phyloP scores from a whole-genome alignment of 2,113 vertebrate species.

The Kryptolebias marmoratus region DNA sequence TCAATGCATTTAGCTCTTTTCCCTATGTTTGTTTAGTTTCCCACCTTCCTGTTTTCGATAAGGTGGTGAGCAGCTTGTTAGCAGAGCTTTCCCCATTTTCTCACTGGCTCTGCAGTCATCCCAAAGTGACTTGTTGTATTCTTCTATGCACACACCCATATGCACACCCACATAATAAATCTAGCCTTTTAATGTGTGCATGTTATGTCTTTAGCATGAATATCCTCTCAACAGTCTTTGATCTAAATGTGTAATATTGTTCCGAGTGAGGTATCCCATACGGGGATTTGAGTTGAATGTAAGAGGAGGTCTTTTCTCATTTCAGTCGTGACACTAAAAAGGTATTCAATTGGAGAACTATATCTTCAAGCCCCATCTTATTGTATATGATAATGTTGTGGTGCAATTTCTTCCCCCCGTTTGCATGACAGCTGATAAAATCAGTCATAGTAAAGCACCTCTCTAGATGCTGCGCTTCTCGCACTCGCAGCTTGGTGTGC shows the following conservation, averaged over 20 bases:
- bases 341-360: constrained; percentile 65
- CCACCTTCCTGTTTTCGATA: constrained; percentile 56
- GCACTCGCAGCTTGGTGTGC: constrained; percentile 24
- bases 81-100: constrained; percentile 16
- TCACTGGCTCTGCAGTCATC: constrained; percentile 5
- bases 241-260: constrained; percentile 70
- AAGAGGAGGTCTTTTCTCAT: constrained; percentile 69
- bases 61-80: constrained; percentile 40
- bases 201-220: constrained; percentile 49
- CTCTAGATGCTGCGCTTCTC: constrained; percentile 42
- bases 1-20: constrained; percentile 51
- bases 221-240: constrained; percentile 46
- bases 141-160: constrained; percentile 1
- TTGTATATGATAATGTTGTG: constrained; percentile 77
- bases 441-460: constrained; percentile 69
- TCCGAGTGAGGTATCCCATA: constrained; percentile 52
- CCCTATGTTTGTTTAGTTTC: constrained; percentile 59
- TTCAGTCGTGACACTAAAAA: constrained; percentile 68
- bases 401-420: constrained; percentile 64
- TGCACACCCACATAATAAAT: constrained; percentile 29
- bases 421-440: constrained; percentile 74
- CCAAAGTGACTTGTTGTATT: not conserved
- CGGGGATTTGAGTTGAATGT: constrained; percentile 50
- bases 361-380: constrained; percentile 64
- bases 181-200: constrained; percentile 31